Evolutionary conservation across 2,888 invertebrate genomes (phyloP), one percentile per base, ranked within the genome.

Genomic region (Chloroclystis v-ata): DNA sequence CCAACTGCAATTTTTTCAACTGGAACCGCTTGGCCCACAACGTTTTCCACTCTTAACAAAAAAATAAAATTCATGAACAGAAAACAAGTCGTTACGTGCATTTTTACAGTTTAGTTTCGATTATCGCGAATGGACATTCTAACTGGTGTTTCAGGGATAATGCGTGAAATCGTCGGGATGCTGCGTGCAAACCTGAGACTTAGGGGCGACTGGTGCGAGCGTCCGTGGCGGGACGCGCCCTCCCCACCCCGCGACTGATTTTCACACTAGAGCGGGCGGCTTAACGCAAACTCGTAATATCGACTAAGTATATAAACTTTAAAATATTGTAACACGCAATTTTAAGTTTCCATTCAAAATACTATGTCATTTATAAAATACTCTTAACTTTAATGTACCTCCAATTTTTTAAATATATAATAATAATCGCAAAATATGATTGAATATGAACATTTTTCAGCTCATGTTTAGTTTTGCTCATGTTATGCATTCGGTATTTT

Each of bases 101-200:
- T 78, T 69, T 61, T 70, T 10, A 29, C 24, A 28, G 16, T 16
- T 28, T 20, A 35, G 9, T 26, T 3, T 26, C 1, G 4, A 35
- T 20, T 4, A 8, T 16, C 10, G 11, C 35, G 16, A 35, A 3
- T 6, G 11, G 7, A 35, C 20, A 20, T 20, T 35, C 1, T 46
- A 42, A 12, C 42, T n/a, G 5, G 8, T 54, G 54, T 57, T 58
- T 47, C 42, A 43, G 37, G 28, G 48, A 49, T 25, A 44, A 64
- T 48, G 56, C 62, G 69, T 64, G 71, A 71, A 72, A 69, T 60
- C 57, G 67, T 61, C 61, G 69, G 77, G 80, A 84, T 84, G 84
- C 82, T 85, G 83, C 72, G 84, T 71, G 72, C 84, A 78, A 84
- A 83, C 81, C 82, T 82, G 80, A 79, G 84, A 83, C 85, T 83